Evolutionary conservation across 2,113 vertebrate genomes (phyloP).

Genomic region (Grantiella picta): DNA sequence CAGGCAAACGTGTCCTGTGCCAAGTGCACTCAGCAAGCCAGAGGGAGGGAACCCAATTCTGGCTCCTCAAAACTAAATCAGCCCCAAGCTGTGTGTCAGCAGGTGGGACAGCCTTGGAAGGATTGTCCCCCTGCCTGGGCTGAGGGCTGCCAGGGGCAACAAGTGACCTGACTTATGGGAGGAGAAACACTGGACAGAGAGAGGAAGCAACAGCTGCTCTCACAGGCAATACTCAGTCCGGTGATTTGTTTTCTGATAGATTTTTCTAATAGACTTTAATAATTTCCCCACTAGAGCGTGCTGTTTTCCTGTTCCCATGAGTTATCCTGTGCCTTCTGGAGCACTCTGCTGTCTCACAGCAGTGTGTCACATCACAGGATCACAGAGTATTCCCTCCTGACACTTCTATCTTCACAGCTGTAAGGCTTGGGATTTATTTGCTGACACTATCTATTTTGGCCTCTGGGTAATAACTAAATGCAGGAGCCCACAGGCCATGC

Average conservation of each 20-base stretch:
- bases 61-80: not conserved
- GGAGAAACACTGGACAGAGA: not conserved
- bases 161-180: not conserved
- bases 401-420: not conserved
- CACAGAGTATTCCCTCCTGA: not conserved
- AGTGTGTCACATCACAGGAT: not conserved
- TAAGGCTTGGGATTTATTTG: not conserved
- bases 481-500: not conserved
- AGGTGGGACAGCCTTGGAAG: not conserved
- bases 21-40: not conserved
- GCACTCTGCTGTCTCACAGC: not conserved
- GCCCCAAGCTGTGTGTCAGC: not conserved
- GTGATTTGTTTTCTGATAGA: not conserved
- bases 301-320: not conserved
- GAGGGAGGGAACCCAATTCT: not conserved
- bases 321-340: not conserved
- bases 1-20: accelerated
- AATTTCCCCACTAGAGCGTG: slow-evolving; percentile 43
- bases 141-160: not conserved
- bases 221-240: not conserved
- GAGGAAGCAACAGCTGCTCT: not conserved
- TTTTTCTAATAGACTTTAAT: not conserved
- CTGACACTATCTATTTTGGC: not conserved
- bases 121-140: not conserved
- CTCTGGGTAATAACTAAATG: not conserved